Conservation (phyloP, 2,797 vertebrate genomes). For the Hirundo rustica region DNA sequence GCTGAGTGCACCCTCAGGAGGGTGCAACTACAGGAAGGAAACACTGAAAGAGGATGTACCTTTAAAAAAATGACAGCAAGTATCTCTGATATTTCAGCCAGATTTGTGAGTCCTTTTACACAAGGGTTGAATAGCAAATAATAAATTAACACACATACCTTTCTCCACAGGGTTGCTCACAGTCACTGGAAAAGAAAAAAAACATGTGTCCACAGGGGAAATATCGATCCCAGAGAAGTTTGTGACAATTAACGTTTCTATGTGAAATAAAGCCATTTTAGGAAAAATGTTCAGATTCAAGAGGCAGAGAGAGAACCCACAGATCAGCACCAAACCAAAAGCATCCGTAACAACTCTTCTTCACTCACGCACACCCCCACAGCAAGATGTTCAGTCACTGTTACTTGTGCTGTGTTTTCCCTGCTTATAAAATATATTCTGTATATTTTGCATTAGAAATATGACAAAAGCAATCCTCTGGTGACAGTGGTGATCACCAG, state of each 20-base stretch:
- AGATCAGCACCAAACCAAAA: not conserved
- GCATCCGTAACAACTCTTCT: not conserved
- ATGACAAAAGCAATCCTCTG: not conserved
- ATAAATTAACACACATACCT: conserved; percentile 76
- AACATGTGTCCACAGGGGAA: not conserved
- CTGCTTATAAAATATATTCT: not conserved
- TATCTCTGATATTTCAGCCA: not conserved
- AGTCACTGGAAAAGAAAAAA: conserved; percentile 84
- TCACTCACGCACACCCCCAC: not conserved
- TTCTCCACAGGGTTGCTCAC: conserved; percentile 89
- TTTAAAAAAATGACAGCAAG: not conserved
- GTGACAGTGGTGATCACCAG: not conserved
- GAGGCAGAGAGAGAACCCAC: not conserved
- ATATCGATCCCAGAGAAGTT: not conserved
- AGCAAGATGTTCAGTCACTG: not conserved
- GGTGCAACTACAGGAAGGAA: not conserved
- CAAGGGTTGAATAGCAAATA: not conserved
- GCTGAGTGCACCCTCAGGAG: not conserved
- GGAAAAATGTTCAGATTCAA: not conserved
- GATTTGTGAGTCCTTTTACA: not conserved
- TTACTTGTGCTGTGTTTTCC: not conserved
- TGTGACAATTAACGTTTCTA: not conserved
- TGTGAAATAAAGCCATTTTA: not conserved
- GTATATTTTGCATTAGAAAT: not conserved
- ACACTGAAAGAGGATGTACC: not conserved